Evolutionary conservation across 2,888 invertebrate species (phyloP).

Genomic region (Stenodera caucasica): DNA sequence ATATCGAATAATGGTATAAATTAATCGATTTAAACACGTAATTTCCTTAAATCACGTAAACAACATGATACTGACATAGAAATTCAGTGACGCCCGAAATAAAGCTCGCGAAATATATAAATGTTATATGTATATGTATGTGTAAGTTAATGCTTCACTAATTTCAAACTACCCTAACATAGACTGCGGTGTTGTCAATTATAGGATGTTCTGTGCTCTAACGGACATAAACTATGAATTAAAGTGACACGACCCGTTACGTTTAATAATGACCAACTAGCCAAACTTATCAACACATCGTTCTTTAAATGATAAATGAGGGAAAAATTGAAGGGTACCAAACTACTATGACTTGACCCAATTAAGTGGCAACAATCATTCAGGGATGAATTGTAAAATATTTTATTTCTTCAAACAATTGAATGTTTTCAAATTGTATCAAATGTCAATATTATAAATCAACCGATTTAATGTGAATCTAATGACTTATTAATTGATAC

Average conservation of each 20-base stretch:
- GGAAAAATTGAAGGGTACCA: background rate
- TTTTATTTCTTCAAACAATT: too few relatives aligned
- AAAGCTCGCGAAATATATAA: conserved; percentile 38
- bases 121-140: conserved; percentile 30
- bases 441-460: background rate
- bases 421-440: background rate
- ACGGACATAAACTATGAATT: conserved; percentile 41
- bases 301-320: conserved; percentile 12
- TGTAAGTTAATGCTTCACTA: conserved; percentile 47
- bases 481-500: conserved; percentile 16
- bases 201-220: conserved; percentile 40
- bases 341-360: conserved; percentile 1
- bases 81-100: conserved; percentile 27
- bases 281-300: conserved; percentile 31
- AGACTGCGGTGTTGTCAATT: conserved; percentile 45
- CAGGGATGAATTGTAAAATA: too few relatives aligned
- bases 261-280: conserved; percentile 30
- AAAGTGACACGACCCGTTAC: conserved; percentile 42
- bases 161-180: conserved; percentile 41
- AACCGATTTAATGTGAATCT: background rate
- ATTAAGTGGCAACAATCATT: too few relatives aligned
- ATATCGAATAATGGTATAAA: conserved; percentile 13
- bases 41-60: conserved; percentile 38
- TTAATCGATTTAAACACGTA: conserved; percentile 28
- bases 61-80: conserved; percentile 29